Percentiles rank a stretch among this genome's conserved stretches.
phyloP scores from a whole-genome alignment of 30 jellyfish, hydroid and myxozoan species.

The Thelohanellus kitauei region DNA sequence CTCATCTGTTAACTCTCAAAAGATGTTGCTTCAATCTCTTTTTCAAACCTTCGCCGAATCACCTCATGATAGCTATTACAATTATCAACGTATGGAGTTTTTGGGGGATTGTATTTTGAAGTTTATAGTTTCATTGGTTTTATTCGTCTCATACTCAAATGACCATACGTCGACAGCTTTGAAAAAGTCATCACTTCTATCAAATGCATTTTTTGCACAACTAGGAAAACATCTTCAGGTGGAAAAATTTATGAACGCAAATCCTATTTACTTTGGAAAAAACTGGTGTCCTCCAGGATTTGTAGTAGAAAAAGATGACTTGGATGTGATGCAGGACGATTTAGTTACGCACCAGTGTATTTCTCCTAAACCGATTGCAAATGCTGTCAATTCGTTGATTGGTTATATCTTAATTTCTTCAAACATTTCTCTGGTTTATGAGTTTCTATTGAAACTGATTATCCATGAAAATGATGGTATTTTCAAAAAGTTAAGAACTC shows the following conservation, averaged over 20 bases:
- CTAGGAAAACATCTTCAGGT: too few relatives aligned
- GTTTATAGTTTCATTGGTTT: conserved; percentile 17
- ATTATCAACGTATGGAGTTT: conserved; percentile 33
- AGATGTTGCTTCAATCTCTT: too few relatives aligned
- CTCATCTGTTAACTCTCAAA: too few relatives aligned
- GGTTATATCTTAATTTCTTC: conserved; percentile 25
- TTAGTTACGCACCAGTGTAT: conserved; percentile 7
- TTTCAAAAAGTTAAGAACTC: neutral
- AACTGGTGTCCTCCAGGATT: conserved; percentile 52
- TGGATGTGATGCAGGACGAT: neutral
- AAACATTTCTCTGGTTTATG: conserved; percentile 12
- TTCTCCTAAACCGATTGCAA: too few relatives aligned
- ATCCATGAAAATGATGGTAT: conserved; percentile 1
- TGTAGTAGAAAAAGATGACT: neutral
- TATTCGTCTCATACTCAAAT: conserved; percentile 14
- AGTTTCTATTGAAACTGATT: conserved; percentile 14
- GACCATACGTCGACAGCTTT: conserved; percentile 20
- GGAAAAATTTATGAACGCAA: too few relatives aligned
- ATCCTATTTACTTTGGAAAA: conserved; percentile 2
- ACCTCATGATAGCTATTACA: conserved; percentile 18
- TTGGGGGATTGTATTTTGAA: conserved; percentile 49
- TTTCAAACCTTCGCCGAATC: too few relatives aligned
- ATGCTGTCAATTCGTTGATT: conserved; percentile 34
- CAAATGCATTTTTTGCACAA: too few relatives aligned
- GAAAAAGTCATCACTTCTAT: conserved; percentile 9